These are phyloP conservation scores for Thumatha senex DNA, from an alignment of 2,888 invertebrate genomes.

Conservation along the genomic window DNA sequence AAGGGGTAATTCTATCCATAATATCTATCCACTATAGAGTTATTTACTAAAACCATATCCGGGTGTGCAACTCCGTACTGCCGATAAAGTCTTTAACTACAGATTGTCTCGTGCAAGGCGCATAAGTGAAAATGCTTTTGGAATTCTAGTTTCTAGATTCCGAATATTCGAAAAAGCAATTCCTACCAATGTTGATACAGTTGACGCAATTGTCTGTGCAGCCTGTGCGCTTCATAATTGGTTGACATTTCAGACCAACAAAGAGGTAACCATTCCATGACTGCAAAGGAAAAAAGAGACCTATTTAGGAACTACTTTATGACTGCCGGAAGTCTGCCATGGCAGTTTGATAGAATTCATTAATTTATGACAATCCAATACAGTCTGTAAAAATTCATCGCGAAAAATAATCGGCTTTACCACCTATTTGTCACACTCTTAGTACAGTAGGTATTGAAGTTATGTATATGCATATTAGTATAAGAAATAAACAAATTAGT, in stretches of 20 bases:
- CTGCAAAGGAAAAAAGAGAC: too few species aligned
- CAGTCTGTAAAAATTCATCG: too few species aligned
- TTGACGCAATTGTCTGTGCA: not conserved
- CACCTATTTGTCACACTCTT: too few species aligned
- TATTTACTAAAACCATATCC: not conserved
- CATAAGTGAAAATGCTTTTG: slow-evolving; percentile 10
- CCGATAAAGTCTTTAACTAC: slow-evolving; percentile 15
- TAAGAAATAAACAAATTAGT: not conserved
- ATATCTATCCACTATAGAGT: not conserved
- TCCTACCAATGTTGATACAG: not conserved
- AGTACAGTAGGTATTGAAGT: too few species aligned
- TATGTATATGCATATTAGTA: slow-evolving; percentile 5
- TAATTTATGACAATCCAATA: too few species aligned
- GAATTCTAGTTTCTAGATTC: not conserved
- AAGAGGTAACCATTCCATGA: too few species aligned
- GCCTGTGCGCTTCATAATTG: not conserved
- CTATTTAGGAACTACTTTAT: slow-evolving; percentile 7
- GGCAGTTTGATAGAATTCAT: slow-evolving; percentile 8
- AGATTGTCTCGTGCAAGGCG: slow-evolving; percentile 15
- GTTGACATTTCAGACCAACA: not conserved
- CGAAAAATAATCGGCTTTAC: too few species aligned
- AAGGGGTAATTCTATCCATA: too few species aligned
- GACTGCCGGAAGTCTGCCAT: slow-evolving; percentile 13
- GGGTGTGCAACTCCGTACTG: not conserved
- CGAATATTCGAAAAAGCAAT: not conserved